Evolutionary conservation across 2,888 invertebrate genomes (phyloP).

Genomic region (Pseudanteris insignis): DNA sequence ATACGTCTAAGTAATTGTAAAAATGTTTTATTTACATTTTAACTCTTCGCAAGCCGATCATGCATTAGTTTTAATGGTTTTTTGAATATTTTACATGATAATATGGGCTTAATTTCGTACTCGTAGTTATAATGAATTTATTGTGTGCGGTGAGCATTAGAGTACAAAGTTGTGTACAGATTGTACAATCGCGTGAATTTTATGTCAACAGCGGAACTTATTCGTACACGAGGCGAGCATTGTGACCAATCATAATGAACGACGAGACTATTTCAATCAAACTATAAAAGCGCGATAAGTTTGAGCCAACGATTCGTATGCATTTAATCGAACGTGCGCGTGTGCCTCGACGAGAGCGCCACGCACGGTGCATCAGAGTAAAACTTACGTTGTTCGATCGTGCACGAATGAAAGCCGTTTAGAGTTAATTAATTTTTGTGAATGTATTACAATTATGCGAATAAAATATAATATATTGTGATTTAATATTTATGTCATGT

Average conservation of each 20-base stretch:
- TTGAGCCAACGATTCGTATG: too few species aligned
- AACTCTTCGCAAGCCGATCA: not conserved
- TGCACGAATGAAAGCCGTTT: slow-evolving; percentile 14
- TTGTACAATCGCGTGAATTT: slow-evolving; percentile 14
- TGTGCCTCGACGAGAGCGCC: too few species aligned
- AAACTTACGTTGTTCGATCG: slow-evolving; percentile 3
- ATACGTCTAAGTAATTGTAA: not conserved
- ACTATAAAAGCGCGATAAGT: too few species aligned
- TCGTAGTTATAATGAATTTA: slow-evolving; percentile 17
- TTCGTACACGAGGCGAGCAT: slow-evolving; percentile 21
- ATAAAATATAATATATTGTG: slow-evolving; percentile 33
- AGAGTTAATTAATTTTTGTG: slow-evolving; percentile 24
- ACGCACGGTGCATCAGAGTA: not conserved
- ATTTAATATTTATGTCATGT: slow-evolving; percentile 35
- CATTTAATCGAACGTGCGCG: not conserved
- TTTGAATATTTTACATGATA: slow-evolving; percentile 9
- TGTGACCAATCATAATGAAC: too few species aligned
- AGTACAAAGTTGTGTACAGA: slow-evolving; percentile 39
- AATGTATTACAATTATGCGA: slow-evolving; percentile 18
- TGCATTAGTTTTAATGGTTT: slow-evolving; percentile 8
- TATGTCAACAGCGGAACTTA: slow-evolving; percentile 11
- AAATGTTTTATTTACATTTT: slow-evolving; percentile 1
- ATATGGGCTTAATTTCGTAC: slow-evolving; percentile 9
- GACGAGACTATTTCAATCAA: too few species aligned
- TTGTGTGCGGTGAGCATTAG: slow-evolving; percentile 16